These are phyloP conservation scores for Catharus bicknelli DNA, from an alignment of 2,113 vertebrate genomes.

Conservation along the genomic window DNA sequence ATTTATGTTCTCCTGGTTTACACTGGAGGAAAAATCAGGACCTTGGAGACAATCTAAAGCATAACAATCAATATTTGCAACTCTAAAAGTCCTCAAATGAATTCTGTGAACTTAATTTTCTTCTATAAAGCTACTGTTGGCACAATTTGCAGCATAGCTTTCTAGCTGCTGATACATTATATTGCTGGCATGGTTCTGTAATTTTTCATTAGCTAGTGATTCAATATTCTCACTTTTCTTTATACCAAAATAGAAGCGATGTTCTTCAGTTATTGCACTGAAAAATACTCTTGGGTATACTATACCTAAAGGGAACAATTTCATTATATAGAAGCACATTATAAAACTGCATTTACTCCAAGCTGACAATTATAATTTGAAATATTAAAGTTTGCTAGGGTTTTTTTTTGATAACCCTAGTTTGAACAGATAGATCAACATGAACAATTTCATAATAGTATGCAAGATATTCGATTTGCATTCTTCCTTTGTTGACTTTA, in stretches of 20 bases:
- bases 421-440: neutral
- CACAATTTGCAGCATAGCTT: neutral
- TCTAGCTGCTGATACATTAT: conserved; percentile 10
- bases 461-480: neutral
- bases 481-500: neutral
- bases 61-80: conserved; percentile 49
- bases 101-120: conserved; percentile 49
- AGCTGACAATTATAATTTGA: neutral
- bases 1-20: conserved; percentile 25
- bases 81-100: conserved; percentile 22
- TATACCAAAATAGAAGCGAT: neutral
- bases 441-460: neutral
- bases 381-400: neutral
- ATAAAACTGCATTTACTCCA: neutral
- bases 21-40: conserved; percentile 21
- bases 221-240: conserved; percentile 29
- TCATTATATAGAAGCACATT: neutral
- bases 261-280: conserved; percentile 2
- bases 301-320: neutral
- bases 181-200: conserved; percentile 12
- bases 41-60: conserved; percentile 35
- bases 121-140: conserved; percentile 20
- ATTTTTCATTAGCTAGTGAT: conserved; percentile 37
- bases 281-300: conserved; percentile 35
- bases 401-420: neutral